phyloP scores from a whole-genome alignment of 2,888 invertebrate genomes.

The Hirtodrosophila trivittata region DNA sequence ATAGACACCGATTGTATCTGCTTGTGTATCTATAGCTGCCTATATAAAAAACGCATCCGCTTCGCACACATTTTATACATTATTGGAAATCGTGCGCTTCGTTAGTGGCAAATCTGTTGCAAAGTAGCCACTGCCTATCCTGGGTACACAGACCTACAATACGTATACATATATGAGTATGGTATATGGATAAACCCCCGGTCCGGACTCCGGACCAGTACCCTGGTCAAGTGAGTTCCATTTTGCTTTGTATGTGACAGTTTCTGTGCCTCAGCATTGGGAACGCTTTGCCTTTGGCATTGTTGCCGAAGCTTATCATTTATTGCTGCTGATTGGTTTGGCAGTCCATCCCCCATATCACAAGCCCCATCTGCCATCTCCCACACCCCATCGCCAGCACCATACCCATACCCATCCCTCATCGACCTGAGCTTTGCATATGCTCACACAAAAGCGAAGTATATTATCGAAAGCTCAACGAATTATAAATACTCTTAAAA shows the following conservation, averaged over 20 bases:
- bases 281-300: conserved; percentile 57
- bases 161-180: not conserved
- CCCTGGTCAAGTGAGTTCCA: no score
- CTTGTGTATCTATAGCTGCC: conserved; percentile 22
- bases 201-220: no score
- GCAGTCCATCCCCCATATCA: conserved; percentile 39
- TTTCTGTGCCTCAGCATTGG: conserved; percentile 34
- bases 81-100: conserved; percentile 78
- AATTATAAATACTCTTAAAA: conserved; percentile 28
- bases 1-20: conserved; percentile 14
- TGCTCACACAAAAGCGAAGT: conserved; percentile 38
- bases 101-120: conserved; percentile 75
- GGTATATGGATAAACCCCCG: no score
- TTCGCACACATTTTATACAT: conserved; percentile 63
- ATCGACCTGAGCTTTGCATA: conserved; percentile 48
- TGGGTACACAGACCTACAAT: conserved; percentile 16
- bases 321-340: conserved; percentile 76
- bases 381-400: not conserved
- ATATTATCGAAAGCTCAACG: not conserved
- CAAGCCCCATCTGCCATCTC: not conserved
- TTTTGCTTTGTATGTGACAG: conserved; percentile 56
- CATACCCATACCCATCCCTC: not conserved
- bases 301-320: conserved; percentile 71
- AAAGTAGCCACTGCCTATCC: conserved; percentile 62
- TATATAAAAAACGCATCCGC: conserved; percentile 52